Conservation (phyloP, 2,888 invertebrate species). For the Mesorhabditis sp. region DNA sequence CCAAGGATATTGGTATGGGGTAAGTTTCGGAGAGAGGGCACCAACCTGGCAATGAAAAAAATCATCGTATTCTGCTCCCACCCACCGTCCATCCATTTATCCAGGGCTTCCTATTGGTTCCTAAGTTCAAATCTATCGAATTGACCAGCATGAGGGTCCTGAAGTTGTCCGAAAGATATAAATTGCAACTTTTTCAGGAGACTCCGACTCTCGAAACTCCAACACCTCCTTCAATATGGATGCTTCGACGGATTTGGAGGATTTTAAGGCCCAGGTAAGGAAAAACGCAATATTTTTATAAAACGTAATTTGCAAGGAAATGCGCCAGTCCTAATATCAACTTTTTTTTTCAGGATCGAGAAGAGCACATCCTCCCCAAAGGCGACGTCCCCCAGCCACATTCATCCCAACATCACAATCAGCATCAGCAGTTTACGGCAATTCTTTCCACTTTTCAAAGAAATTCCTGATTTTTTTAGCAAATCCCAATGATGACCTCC, state of each 20-base stretch:
- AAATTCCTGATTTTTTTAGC: not conserved
- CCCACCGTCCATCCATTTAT: too few relatives aligned
- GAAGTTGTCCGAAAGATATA: too few relatives aligned
- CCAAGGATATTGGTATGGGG: not conserved
- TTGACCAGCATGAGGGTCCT: too few relatives aligned
- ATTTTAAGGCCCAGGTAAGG: not conserved
- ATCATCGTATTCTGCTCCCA: too few relatives aligned
- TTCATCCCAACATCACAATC: not conserved
- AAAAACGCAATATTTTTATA: too few relatives aligned
- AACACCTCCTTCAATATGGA: conserved; percentile 32
- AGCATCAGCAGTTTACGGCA: not conserved
- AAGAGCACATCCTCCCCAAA: conserved; percentile 2
- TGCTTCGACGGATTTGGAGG: conserved; percentile 32
- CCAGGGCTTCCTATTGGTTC: too few relatives aligned
- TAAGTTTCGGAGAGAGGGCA: not conserved
- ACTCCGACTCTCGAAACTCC: conserved; percentile 22
- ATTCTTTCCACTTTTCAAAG: not conserved
- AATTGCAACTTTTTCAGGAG: conserved; percentile 13
- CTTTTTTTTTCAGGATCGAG: not conserved
- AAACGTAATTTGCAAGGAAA: too few relatives aligned
- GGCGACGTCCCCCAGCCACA: not conserved
- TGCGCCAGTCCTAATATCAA: too few relatives aligned
- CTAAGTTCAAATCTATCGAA: too few relatives aligned
- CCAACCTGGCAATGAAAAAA: not conserved
- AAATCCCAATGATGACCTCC: conserved; percentile 45